Percentiles rank a stretch among this genome's conserved stretches.
phyloP scores from a whole-genome alignment of 2,113 vertebrate genomes.

The Salminus brasiliensis region DNA sequence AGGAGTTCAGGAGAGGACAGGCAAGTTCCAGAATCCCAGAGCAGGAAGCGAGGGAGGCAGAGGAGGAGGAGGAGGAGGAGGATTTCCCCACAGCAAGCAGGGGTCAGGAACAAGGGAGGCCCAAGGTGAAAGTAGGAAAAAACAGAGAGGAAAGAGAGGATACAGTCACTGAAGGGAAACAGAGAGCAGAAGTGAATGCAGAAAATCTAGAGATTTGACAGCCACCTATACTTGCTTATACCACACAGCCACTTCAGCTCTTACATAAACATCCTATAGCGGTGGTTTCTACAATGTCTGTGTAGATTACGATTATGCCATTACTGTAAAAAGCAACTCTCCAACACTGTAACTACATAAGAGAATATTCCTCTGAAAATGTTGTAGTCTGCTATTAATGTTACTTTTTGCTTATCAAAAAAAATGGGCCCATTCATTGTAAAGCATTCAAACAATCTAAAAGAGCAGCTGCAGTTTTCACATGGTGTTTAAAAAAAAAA shows the following conservation, averaged over 20 bases:
- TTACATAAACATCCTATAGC: neutral
- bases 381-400: too few species aligned
- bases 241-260: neutral
- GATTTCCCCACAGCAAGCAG: conserved; percentile 8
- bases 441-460: too few species aligned
- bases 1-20: conserved; percentile 10
- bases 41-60: conserved; percentile 24
- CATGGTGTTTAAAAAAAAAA: too few species aligned
- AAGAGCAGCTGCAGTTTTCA: too few species aligned
- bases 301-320: too few species aligned
- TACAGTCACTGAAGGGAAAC: conserved; percentile 48
- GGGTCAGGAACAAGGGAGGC: conserved; percentile 20
- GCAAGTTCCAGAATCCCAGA: neutral
- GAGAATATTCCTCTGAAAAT: too few species aligned
- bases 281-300: neutral
- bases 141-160: conserved; percentile 51
- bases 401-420: too few species aligned
- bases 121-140: conserved; percentile 29
- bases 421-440: too few species aligned
- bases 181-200: conserved; percentile 39
- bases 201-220: conserved; percentile 32
- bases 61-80: conserved; percentile 30
- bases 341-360: too few species aligned
- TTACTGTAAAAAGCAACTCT: too few species aligned
- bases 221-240: neutral